Base-by-base conservation (phyloP, 2,113 vertebrate genomes). In the Hippocampus zosterae region DNA sequence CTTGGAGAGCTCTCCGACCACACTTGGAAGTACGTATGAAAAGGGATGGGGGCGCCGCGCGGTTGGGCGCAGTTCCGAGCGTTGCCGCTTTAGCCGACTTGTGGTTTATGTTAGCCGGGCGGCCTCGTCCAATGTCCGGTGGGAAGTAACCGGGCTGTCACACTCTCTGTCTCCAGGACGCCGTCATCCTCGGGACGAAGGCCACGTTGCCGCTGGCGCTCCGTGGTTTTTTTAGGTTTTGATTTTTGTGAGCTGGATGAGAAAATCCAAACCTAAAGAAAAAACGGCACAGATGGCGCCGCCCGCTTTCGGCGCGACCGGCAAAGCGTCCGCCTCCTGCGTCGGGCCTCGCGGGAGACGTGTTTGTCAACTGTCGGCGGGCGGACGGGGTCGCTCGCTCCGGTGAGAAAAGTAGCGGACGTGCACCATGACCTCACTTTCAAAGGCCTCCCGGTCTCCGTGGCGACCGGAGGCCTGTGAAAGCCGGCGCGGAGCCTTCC, bases 171-270 rank as follows among this genome's bases (percentile, higher is more conserved):
- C 46, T 50, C 16, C 46, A 50, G 46, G 46, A 7, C 46, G 16
- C 16, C 18, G 46, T n/a, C n/a, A n/a, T n/a, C n/a, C 2, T 3
- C 64, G 10, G 6, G 40, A 10, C 7, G 12, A 23, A 4, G 7
- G 8, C n/a, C 21, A 29, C 18, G 9, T 46, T 21, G 48, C 44
- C 40, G 33, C 33, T 37, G 33, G 33, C 33, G 48, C 65, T 19
- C 65, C 19, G 65, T 67, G 65, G 65, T 67, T 67, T 67, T 67
- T 67, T 67, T 67, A 67, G 65, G 65, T 67, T 67, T 67, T 67
- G 65, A 67, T 67, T 67, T 67, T 67, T 67, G 65, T 67, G 48
- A 37, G 25, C 65, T 67, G 65, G 46, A 52, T 53, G 48, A 67
- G 48, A 67, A 67, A 67, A 67, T 67, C 65, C 11, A 53, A 67